Percentiles rank a stretch among this genome's conserved stretches.
Evolutionary conservation across 2,888 invertebrate species (phyloP).

Genomic region (Lysandra bellargus): DNA sequence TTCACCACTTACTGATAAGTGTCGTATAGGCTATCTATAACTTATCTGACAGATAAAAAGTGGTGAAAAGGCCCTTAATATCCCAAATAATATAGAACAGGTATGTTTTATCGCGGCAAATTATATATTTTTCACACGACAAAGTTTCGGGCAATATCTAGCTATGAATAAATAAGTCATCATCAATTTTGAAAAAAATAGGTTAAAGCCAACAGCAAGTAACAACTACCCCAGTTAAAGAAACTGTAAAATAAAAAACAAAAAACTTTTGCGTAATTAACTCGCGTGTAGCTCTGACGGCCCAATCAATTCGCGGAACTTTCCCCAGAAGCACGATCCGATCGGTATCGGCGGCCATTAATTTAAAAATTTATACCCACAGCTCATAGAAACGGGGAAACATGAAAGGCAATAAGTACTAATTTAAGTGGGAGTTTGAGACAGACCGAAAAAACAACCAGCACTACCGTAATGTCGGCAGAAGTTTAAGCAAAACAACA

Average conservation of each 20-base stretch:
- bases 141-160: neutral
- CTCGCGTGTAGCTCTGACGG: slow-evolving; percentile 53
- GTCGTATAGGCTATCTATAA: too few relatives aligned
- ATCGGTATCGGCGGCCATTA: slow-evolving; percentile 56
- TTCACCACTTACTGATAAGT: too few relatives aligned
- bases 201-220: neutral
- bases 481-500: neutral
- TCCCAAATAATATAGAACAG: too few relatives aligned
- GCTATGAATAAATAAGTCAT: neutral
- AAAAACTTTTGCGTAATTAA: slow-evolving; percentile 7
- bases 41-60: too few relatives aligned
- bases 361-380: slow-evolving; percentile 47
- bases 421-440: neutral
- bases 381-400: slow-evolving; percentile 34
- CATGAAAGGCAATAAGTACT: neutral
- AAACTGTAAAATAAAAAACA: slow-evolving; percentile 7
- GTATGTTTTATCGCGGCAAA: too few relatives aligned
- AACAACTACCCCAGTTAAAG: neutral
- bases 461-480: neutral
- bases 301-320: slow-evolving; percentile 75
- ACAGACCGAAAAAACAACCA: neutral
- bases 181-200: neutral
- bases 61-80: too few relatives aligned
- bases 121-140: neutral
- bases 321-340: slow-evolving; percentile 66